Evolutionary conservation across 2,888 invertebrate species (phyloP), one percentile per base, ranked within the genome.

Genomic region (Dione vanillae): DNA sequence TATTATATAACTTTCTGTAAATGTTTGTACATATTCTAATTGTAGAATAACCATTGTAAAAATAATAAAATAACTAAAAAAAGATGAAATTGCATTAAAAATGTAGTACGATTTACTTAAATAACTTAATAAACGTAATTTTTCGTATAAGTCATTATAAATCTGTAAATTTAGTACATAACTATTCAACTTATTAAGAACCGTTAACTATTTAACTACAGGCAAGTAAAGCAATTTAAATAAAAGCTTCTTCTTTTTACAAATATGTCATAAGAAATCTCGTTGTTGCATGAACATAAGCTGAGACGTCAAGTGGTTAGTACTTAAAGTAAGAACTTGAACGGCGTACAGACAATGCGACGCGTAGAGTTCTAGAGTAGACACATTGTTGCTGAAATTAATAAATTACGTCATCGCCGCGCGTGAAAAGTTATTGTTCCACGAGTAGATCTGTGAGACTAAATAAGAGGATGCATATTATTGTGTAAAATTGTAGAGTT

Each of bases 321-420:
- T 10, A 49, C 64, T 49, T 37, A 51, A 19, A 51, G 37, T 64
- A 51, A 64, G 51, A 64, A 40, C 49, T 49, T 49, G 64, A 64
- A 49, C 37, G 40, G 47, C 37, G 37, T 37, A 19, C 14, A 64
- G 51, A 64, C 64, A 64, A 64, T 40, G 49, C 19, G 37, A 40
- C 47, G 64, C 51, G 49, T 64, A 64, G 6, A 62, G 62, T 43
- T 40, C 37, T 64, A 64, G 6, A 62, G 62, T 43, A 43, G 45
- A 27, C 43, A 61, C 62, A 68, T 68, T 61, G 68, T 68, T 41
- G 61, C 61, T 52, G 52, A 68, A 68, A 68, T 68, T 68, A 68
- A 68, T 68, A 68, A 68, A 68, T 62, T 52, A 68, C 51, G 68
- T 62, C 68, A 68, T 27, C 20, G 43, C 62, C 37, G 52, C 16